phyloP scores from a whole-genome alignment of 30 jellyfish, hydroid and myxozoan genomes.

The Aurelia sp. region DNA sequence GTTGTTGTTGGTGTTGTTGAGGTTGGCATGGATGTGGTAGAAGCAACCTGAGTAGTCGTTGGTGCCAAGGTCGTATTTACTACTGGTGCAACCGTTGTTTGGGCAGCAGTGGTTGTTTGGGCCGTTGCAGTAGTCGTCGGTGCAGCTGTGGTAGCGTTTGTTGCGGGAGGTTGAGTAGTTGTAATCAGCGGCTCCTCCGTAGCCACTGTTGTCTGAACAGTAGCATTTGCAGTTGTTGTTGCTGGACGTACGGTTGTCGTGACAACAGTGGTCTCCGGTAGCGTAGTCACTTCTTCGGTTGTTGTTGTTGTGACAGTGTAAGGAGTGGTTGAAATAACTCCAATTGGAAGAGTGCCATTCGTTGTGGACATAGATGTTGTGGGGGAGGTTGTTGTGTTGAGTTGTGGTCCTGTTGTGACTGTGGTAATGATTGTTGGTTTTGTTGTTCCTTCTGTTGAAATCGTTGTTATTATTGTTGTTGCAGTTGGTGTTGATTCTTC shows the following conservation, averaged over 20 bases:
- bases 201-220: slow-evolving; percentile 58
- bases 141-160: neutral
- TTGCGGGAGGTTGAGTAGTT: slow-evolving; percentile 47
- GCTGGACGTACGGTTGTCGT: slow-evolving; percentile 71
- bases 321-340: slow-evolving; percentile 59
- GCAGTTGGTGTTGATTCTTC: slow-evolving; percentile 66
- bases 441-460: slow-evolving; percentile 62
- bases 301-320: slow-evolving; percentile 65
- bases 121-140: slow-evolving; percentile 37
- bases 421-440: slow-evolving; percentile 42
- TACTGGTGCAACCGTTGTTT: slow-evolving; percentile 27
- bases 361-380: slow-evolving; percentile 36
- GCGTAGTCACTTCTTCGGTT: slow-evolving; percentile 36
- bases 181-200: slow-evolving; percentile 59
- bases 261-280: slow-evolving; percentile 65
- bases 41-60: slow-evolving; percentile 30
- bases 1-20: slow-evolving; percentile 50
- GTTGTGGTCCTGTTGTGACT: slow-evolving; percentile 46
- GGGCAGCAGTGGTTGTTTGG: slow-evolving; percentile 28
- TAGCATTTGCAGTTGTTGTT: slow-evolving; percentile 60
- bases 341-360: slow-evolving; percentile 37
- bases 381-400: slow-evolving; percentile 24
- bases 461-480: slow-evolving; percentile 51
- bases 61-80: slow-evolving; percentile 40
- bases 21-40: slow-evolving; percentile 31